Evolutionary conservation across 2,113 vertebrate species (phyloP), one percentile per base, ranked within the genome.

Genomic region (Coreoperca whiteheadi): DNA sequence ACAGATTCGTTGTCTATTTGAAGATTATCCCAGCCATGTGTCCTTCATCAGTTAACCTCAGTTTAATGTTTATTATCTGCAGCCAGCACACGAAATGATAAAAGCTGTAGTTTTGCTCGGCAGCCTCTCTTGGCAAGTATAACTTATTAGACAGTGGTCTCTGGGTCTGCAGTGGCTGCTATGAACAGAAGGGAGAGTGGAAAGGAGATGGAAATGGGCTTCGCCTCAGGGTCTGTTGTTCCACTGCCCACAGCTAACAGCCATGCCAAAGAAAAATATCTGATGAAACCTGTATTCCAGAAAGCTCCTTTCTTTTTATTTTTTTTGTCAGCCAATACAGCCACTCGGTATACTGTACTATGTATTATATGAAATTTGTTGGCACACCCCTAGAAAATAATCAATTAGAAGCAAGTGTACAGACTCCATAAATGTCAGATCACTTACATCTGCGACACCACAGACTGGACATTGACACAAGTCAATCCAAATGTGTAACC

Each of bases 151-250:
- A 82, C 85, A 72, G 90, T 65, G 74, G 86, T 77, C 76, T 75
- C 54, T 67, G 86, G 70, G 63, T 87, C 82, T 88, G 86, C 89
- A 83, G 87, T 80, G 86, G 92, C 90, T 77, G 68, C 79, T 83
- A 56, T 67, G 85, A 91, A 85, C 91, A 92, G 91, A 89, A 85
- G 89, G 90, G 84, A 89, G 86, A 87, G 82, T 53, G 80, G 81
- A 87, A 51, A 87, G 64, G 83, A 88, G 88, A 86, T 86, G 85
- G 84, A 90, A 90, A 86, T 20, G 79, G 90, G 83, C 82, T 77
- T 89, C 78, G 87, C 90, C 91, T 87, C 82, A 39, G 90, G 93
- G 83, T 86, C 76, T 87, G 89, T 87, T 92, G 83, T 89, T 86
- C 87, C 79, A 63, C 87, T 89, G 91, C 88, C 90, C 82, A 88